Evolutionary conservation across 2,797 vertebrate species (phyloP), one percentile per base, ranked within the genome.

Genomic region (Anguilla megastoma): DNA sequence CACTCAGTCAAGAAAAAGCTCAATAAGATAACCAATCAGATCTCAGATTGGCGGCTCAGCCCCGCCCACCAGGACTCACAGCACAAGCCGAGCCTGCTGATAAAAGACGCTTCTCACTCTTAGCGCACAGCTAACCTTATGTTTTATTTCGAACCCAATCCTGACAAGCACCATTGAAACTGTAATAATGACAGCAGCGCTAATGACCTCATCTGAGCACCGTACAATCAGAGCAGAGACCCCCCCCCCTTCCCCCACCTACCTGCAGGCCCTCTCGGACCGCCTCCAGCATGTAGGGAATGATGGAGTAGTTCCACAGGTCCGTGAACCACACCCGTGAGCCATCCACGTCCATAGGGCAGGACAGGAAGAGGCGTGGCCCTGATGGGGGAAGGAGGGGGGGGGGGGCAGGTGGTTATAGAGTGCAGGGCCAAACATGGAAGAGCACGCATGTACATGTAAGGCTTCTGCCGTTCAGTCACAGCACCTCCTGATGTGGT

Each of bases 291-390:
- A 99, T 97, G 91, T 99, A 99, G 0, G 98, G 98, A 91, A 99
- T 98, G 91, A 99, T 98, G 71, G 98, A 99, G 93, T 99, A 99
- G 94, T 99, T 99, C 98, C 98, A 99, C 90, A 99, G 94, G 92
- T 99, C 98, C 0, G 98, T 99, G 95, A 99, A 99, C 98, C 98
- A 99, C 91, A 99, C 98, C 90, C 98, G 95, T n/a, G 98, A 99
- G 60, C 98, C 98, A 30, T 98, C 98, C 89, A 99, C 98, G 0
- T 98, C 98, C 92, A 99, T 98, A 0, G 99, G 99, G 91, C 98
- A 99, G 0, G 99, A 99, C 88, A 99, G 95, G 94, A 99, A 99
- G 88, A 99, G 97, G 33, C 98, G 97, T 16, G 99, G 99, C 87
- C 99, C 99, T 99, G 94, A 30, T 30, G 30, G 33, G 2, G 18